phyloP scores from a whole-genome alignment of 2,113 vertebrate genomes.

The Heteronetta atricapilla region DNA sequence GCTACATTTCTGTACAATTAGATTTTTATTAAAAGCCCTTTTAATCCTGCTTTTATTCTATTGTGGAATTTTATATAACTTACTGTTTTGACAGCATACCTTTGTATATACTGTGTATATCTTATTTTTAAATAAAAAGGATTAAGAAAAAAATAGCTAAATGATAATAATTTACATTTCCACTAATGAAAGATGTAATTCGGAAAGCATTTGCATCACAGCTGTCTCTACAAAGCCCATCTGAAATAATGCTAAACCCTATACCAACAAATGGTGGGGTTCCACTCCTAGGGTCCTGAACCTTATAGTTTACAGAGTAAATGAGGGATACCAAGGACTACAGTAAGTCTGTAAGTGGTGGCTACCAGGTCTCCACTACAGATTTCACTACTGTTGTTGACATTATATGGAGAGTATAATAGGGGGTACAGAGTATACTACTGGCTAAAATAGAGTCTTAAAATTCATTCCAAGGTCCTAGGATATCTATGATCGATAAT shows the following conservation, averaged over 20 bases:
- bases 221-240: neutral
- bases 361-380: neutral
- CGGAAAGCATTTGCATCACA: neutral
- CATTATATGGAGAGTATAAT: neutral
- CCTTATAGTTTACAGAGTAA: neutral
- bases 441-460: neutral
- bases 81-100: too few species aligned
- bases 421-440: neutral
- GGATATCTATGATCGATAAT: neutral
- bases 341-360: neutral
- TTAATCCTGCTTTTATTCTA: neutral
- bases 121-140: neutral
- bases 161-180: neutral
- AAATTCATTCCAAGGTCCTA: neutral
- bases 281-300: too few species aligned
- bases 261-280: neutral
- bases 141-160: neutral
- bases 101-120: neutral
- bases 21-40: neutral
- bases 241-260: neutral
- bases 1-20: neutral
- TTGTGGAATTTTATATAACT: neutral
- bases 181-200: neutral
- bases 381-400: neutral
- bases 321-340: neutral